Base-by-base conservation (phyloP, 2,888 invertebrate species). In the Trichopoda pennipes region DNA sequence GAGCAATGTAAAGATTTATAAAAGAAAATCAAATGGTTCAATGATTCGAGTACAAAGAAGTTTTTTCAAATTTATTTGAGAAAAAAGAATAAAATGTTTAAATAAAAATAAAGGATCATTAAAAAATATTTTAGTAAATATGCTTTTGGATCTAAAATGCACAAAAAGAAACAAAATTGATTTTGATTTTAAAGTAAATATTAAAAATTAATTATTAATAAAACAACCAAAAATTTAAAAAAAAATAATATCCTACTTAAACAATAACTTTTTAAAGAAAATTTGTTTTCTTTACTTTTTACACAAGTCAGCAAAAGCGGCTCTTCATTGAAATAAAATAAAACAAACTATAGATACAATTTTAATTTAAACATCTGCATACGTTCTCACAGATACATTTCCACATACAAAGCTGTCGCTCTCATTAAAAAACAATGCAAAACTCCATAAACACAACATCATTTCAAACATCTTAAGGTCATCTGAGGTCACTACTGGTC, bases 341-440 rank as follows among this genome's bases (percentile, higher is more conserved):
- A 60, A 28, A 47, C 6, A 51, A 17, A 55, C 84, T 17, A 76
- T 60, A n/a, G 38, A 38, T 7, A 51, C 38, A 61, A 47, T 63
- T 10, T 63, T 38, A 61, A 78, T 38, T n/a, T 14, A 55, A 51
- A 88, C 89, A 89, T 89, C 90, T 89, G 90, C 87, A 88, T 87
- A 85, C 86, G 87, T 91, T 90, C 90, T 89, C 89, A 90, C 87
- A 63, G 72, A 63, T 49, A 68, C n/a, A 49, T 32, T 38, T 58
- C 88, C 88, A 55, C 8, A 16, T 38, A 49, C 51, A 66, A 66
- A 51, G 60, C 7, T 58, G 44, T 44, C 63, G 42, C 35, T 64
- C 58, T 32, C 4, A 88, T 88, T 89, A 53, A 68, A 89, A 89
- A 89, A 68, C 89, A 89, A 89, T 89, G 86, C 85, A 84, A 78